Percentiles rank a stretch among this genome's conserved stretches.
Conservation (phyloP, 2,888 invertebrate genomes). For the Drosophila falleni region DNA sequence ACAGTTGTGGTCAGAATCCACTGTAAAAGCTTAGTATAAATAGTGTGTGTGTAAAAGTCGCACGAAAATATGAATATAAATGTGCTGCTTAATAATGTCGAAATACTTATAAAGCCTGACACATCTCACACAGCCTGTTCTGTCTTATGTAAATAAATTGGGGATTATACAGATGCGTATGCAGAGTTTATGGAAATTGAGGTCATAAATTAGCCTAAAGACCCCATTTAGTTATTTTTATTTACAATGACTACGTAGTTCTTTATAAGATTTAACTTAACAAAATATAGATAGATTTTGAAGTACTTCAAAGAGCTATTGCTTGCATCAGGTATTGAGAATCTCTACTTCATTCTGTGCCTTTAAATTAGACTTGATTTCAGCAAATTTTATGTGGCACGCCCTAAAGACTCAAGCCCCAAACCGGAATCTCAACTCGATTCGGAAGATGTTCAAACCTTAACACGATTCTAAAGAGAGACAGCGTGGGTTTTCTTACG, state of each 20-base stretch:
- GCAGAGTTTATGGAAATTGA: conserved; percentile 26
- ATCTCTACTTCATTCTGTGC: conserved; percentile 12
- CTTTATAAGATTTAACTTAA: too few relatives aligned
- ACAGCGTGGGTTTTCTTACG: conserved; percentile 47
- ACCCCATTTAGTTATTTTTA: background rate
- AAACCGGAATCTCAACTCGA: conserved; percentile 30
- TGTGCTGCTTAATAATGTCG: conserved; percentile 14
- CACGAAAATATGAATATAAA: conserved; percentile 10
- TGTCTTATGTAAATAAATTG: conserved; percentile 30
- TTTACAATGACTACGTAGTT: too few relatives aligned
- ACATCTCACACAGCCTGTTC: background rate
- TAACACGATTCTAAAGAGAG: conserved; percentile 29
- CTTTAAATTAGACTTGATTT: conserved; percentile 69
- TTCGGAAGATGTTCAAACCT: background rate
- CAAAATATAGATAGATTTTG: too few relatives aligned
- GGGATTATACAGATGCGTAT: conserved; percentile 16
- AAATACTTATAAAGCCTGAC: conserved; percentile 9
- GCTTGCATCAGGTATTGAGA: too few relatives aligned
- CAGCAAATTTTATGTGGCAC: conserved; percentile 57
- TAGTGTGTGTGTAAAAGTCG: background rate
- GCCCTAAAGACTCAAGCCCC: conserved; percentile 28
- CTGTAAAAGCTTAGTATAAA: background rate
- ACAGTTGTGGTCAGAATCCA: background rate
- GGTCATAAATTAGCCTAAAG: conserved; percentile 23
- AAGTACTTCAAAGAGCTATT: too few relatives aligned